Conservation (phyloP, 1,140 invertebrate species). For the Radopholus similis region DNA sequence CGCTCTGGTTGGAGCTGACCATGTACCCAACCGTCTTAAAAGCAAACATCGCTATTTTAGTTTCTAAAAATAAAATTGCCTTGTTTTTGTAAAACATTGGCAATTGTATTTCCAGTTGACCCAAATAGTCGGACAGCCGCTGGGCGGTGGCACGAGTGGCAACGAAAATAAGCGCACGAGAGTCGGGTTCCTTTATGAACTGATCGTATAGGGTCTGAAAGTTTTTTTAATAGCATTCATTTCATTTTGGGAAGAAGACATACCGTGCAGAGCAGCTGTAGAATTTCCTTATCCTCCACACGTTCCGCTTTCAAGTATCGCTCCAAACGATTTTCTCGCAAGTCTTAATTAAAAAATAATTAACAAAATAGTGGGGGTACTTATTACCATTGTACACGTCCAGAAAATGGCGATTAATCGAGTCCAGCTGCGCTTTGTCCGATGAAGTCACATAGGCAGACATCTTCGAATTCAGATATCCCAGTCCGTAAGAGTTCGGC, state of each 20-base stretch:
- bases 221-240: background rate
- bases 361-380: background rate
- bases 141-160: slow-evolving; percentile 24
- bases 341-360: slow-evolving; percentile 11
- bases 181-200: slow-evolving; percentile 35
- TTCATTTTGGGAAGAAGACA: background rate
- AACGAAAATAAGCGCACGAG: slow-evolving; percentile 44
- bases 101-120: slow-evolving; percentile 1
- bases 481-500: slow-evolving; percentile 27
- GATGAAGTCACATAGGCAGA: background rate
- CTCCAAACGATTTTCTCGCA: background rate
- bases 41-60: slow-evolving; percentile 6
- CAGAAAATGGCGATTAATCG: slow-evolving; percentile 16
- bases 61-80: slow-evolving; percentile 6
- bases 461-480: slow-evolving; percentile 37
- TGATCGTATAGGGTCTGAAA: slow-evolving; percentile 25
- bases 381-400: slow-evolving; percentile 3
- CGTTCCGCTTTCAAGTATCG: background rate
- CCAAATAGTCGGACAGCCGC: slow-evolving; percentile 30
- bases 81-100: slow-evolving; percentile 20
- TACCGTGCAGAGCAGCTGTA: slow-evolving; percentile 11
- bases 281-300: slow-evolving; percentile 25
- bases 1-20: slow-evolving; percentile 39
- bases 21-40: slow-evolving; percentile 18
- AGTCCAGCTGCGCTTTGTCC: background rate